These are phyloP conservation scores for Scopus umbretta DNA, from an alignment of 2,113 vertebrate genomes.

Conservation along the genomic window DNA sequence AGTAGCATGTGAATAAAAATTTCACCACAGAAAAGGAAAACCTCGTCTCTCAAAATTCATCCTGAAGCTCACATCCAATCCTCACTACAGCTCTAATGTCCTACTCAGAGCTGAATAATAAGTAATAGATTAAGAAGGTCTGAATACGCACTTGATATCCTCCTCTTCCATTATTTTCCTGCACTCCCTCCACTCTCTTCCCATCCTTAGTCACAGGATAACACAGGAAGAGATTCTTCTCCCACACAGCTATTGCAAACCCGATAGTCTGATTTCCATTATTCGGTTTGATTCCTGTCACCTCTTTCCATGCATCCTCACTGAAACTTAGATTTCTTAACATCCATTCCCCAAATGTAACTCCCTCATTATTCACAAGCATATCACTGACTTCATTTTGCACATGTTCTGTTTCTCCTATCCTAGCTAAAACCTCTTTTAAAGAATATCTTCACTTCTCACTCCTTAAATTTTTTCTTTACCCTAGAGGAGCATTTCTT, in stretches of 20 bases:
- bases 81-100: neutral
- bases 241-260: neutral
- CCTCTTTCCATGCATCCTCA: neutral
- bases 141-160: neutral
- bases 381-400: neutral
- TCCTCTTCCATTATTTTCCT: neutral
- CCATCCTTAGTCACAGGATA: neutral
- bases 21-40: slow-evolving; percentile 22
- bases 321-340: slow-evolving; percentile 5
- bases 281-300: neutral
- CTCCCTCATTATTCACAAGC: slow-evolving; percentile 8
- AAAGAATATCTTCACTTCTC: neutral
- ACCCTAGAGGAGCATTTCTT: slow-evolving; percentile 2
- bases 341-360: neutral
- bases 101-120: neutral
- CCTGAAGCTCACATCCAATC: slow-evolving; percentile 5
- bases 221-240: neutral
- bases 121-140: slow-evolving; percentile 12
- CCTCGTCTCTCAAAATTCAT: neutral
- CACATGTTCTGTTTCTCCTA: neutral
- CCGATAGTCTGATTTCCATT: neutral
- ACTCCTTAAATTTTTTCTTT: neutral
- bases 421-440: neutral
- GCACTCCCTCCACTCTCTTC: neutral
- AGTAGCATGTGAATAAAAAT: neutral